These are phyloP conservation scores for Albula glossodonta DNA, from an alignment of 2,113 vertebrate genomes.

Conservation along the genomic window DNA sequence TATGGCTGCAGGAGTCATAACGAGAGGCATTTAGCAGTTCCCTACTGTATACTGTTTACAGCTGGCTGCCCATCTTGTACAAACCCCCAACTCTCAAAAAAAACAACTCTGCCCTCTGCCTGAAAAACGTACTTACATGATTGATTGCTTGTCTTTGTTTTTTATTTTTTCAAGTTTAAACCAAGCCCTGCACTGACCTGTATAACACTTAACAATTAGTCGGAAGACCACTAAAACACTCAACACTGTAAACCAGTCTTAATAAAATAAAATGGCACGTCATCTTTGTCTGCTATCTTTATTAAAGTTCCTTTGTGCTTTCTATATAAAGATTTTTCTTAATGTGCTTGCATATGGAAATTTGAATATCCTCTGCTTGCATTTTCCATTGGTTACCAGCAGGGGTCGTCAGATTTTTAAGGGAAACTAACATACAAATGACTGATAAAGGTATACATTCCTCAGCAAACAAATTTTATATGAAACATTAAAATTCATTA, in stretches of 20 bases:
- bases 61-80: not conserved
- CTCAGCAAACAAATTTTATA: too few species aligned
- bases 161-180: conserved; percentile 22
- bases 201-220: conserved; percentile 36
- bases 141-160: not conserved
- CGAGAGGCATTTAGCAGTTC: not conserved
- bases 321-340: not conserved
- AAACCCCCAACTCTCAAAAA: not conserved
- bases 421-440: not conserved
- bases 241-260: conserved; percentile 53
- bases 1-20: not conserved
- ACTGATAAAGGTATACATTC: too few species aligned
- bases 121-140: not conserved
- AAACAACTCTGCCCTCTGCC: not conserved
- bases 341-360: too few species aligned
- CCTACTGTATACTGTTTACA: not conserved
- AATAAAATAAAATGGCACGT: conserved; percentile 55
- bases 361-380: too few species aligned
- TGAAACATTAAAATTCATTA: too few species aligned
- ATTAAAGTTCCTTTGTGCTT: not conserved
- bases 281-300: conserved; percentile 5
- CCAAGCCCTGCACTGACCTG: conserved; percentile 27
- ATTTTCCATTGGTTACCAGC: not conserved
- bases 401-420: not conserved
- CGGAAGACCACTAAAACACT: conserved; percentile 43